Evolutionary conservation across 1,140 invertebrate genomes (phyloP).

Genomic region (Drepana arcuata): DNA sequence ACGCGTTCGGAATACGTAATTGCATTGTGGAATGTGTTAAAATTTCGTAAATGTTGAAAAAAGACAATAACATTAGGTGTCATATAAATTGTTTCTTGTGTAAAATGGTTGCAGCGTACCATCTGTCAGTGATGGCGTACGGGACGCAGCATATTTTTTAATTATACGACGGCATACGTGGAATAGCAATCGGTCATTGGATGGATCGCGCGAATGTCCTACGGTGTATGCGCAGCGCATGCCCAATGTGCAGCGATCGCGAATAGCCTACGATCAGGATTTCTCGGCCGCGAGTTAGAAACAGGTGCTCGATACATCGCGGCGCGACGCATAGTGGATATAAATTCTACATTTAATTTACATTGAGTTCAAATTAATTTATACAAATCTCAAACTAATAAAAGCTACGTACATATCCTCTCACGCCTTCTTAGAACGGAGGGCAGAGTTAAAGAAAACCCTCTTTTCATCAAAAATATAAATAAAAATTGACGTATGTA

Average conservation of each 20-base stretch:
- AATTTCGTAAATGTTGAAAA: conserved; percentile 57
- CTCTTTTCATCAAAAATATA: too few relatives aligned
- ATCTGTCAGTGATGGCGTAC: conserved; percentile 46
- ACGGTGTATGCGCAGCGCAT: conserved; percentile 39
- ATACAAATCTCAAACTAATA: too few relatives aligned
- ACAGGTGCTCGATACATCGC: conserved; percentile 36
- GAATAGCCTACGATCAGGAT: conserved; percentile 37
- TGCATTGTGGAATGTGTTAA: conserved; percentile 24
- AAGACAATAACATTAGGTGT: conserved; percentile 54
- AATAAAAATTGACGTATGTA: too few relatives aligned
- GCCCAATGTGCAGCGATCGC: conserved; percentile 23
- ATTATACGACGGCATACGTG: conserved; percentile 41
- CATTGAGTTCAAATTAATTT: too few relatives aligned
- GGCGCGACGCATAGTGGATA: conserved; percentile 18
- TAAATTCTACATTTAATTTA: too few relatives aligned
- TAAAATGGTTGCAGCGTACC: conserved; percentile 43
- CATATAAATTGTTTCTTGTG: conserved; percentile 47
- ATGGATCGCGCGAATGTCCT: conserved; percentile 41
- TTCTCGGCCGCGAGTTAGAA: conserved; percentile 49
- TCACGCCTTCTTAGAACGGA: too few relatives aligned
- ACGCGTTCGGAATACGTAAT: conserved; percentile 48
- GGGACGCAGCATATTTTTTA: conserved; percentile 50
- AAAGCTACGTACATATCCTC: too few relatives aligned
- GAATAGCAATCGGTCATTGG: conserved; percentile 42
- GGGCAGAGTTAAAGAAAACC: too few relatives aligned